Evolutionary conservation across 53 echinoderm and acorn worm species (phyloP).

Genomic region (Crossaster papposus): DNA sequence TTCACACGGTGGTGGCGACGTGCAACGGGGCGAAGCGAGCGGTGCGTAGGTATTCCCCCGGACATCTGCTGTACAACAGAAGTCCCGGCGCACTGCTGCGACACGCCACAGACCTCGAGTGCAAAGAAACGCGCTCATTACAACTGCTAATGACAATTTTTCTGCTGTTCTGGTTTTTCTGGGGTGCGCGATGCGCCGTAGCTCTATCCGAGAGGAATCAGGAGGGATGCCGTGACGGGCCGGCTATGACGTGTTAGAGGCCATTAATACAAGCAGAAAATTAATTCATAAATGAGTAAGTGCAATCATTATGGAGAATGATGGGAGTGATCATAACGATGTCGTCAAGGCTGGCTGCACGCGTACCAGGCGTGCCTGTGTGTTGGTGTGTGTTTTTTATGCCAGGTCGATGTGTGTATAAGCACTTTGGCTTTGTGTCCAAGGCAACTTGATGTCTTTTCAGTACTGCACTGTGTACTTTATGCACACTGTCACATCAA

Average conservation of each 20-base stretch:
- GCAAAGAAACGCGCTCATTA: conserved; percentile 39
- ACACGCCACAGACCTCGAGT: not conserved
- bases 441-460: conserved; percentile 35
- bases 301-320: conserved; percentile 41
- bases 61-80: conserved; percentile 42
- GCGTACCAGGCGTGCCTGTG: not conserved
- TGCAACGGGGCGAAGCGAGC: conserved; percentile 3
- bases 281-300: conserved; percentile 58
- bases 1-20: conserved; percentile 40
- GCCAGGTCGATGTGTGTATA: conserved; percentile 11
- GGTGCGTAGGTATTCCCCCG: conserved; percentile 4
- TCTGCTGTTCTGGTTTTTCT: conserved; percentile 48
- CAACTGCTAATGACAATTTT: conserved; percentile 60
- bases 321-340: conserved; percentile 15
- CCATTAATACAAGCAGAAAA: conserved; percentile 53
- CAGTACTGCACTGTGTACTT: conserved; percentile 14
- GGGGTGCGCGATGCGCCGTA: not conserved
- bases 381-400: no score
- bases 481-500: not conserved
- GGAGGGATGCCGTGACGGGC: not conserved
- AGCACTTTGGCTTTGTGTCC: conserved; percentile 24
- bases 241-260: conserved; percentile 48
- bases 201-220: not conserved
- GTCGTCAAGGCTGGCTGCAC: conserved; percentile 20
- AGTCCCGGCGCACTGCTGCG: conserved; percentile 13